Conservation (phyloP, 1,140 invertebrate species). For the Procambarus clarkii region DNA sequence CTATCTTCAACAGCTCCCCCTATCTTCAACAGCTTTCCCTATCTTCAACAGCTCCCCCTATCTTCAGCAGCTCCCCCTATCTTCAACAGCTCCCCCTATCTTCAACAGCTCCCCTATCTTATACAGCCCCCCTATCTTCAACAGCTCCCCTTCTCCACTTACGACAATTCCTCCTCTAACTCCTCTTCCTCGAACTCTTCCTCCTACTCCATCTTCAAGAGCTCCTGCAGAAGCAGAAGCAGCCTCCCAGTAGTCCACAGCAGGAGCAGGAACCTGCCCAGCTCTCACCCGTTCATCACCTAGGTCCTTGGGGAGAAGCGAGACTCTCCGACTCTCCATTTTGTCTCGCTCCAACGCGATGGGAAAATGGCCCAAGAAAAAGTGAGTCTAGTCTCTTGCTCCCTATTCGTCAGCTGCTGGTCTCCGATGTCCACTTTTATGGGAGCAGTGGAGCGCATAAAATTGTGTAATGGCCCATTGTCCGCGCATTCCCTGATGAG, state of each 20-base stretch:
- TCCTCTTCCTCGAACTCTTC: neutral
- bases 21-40: too few relatives aligned
- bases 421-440: conserved; percentile 72
- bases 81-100: too few relatives aligned
- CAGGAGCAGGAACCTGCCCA: conserved; percentile 68
- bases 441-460: conserved; percentile 71
- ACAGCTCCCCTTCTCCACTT: neutral
- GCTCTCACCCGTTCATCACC: conserved; percentile 72
- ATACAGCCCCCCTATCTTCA: too few relatives aligned
- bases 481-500: conserved; percentile 71
- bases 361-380: conserved; percentile 71
- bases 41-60: neutral
- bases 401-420: conserved; percentile 68
- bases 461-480: conserved; percentile 71
- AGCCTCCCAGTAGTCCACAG: conserved; percentile 10
- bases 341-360: conserved; percentile 73
- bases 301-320: conserved; percentile 67
- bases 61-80: too few relatives aligned
- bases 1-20: too few relatives aligned
- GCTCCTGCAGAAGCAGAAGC: neutral
- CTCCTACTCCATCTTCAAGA: conserved; percentile 9
- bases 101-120: too few relatives aligned
- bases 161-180: neutral
- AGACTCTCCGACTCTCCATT: conserved; percentile 72
- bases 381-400: conserved; percentile 67